Base-by-base conservation (phyloP, 1,140 invertebrate species). In the Listronotus oregonensis region DNA sequence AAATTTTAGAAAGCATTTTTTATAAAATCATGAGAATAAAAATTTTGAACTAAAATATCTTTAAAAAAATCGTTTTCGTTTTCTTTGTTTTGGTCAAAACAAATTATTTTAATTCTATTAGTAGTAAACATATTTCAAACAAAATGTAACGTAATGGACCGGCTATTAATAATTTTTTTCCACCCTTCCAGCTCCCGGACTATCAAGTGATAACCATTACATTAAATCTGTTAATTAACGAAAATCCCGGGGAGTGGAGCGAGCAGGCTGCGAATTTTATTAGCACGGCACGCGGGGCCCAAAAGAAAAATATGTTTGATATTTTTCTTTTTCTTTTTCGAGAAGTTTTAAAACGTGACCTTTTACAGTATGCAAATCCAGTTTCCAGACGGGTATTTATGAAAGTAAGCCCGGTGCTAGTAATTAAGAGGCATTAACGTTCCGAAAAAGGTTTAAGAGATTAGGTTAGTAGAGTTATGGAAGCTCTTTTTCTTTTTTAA, bases 401-500 rank as follows among this genome's bases (percentile, higher is more conserved):
- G 56, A 58, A 58, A 58, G 56, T 58, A 46, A 31, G 32, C 56
- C 43, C 27, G 56, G 56, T 17, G 56, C 43, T 46, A 58, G 56
- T 58, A 46, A 58, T 58, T 58, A 46, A 58, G 43, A 34, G 18
- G 56, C 56, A 58, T 58, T 58, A 58, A 58, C 56, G 56, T 58
- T 15, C 21, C 34, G 50, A 21, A 34, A 52, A 52, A n/a, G 50
- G 21, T 52, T 52, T 52, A 32, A 37, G 21, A 31, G 50, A 52
- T 52, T 32, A 52, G 17, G 32, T 52, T 32, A 10, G 12, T 32
- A 21, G 50, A 31, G 32, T 52, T 52, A 52, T 52, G 34, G 10
- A 11, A 52, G 21, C 9, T 31, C 50, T 34, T 52, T 52, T 52
- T 27, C 21, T 27, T 27, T 27, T 27, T 27, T 5, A 27, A 27